Conservation (phyloP, 2,113 vertebrate species). For the Vanacampus margaritifer region DNA sequence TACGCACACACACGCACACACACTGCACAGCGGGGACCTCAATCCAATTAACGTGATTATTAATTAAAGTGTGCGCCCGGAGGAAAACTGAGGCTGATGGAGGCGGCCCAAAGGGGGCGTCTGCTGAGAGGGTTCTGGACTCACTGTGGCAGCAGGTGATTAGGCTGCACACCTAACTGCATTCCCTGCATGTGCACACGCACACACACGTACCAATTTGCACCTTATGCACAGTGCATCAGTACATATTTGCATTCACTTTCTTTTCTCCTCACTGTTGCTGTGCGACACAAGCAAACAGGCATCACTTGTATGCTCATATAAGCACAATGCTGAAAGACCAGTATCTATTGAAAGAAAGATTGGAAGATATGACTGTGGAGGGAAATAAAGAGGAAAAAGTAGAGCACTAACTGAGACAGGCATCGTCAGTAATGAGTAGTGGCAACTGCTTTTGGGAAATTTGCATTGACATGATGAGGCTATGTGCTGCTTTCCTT, state of each 20-base stretch:
- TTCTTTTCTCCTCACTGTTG: constrained; percentile 4
- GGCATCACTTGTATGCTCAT: background rate
- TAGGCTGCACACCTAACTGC: constrained; percentile 36
- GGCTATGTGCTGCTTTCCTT: constrained; percentile 3
- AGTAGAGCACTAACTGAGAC: background rate
- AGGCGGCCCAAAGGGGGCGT: constrained; percentile 54
- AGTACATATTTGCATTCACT: constrained; percentile 2
- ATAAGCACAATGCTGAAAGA: no score
- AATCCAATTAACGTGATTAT: constrained; percentile 74
- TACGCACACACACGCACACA: constrained; percentile 17
- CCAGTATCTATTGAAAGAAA: background rate
- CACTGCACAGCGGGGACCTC: constrained; percentile 52
- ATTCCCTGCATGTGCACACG: constrained; percentile 2
- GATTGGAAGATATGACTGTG: background rate
- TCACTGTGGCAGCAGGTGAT: constrained; percentile 58
- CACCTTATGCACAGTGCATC: constrained; percentile 5
- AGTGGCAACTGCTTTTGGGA: constrained; percentile 16
- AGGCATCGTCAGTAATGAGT: constrained; percentile 8
- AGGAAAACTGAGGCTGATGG: constrained; percentile 53
- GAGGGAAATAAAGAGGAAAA: constrained; percentile 8
- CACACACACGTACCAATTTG: background rate
- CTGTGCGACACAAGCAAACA: constrained; percentile 11
- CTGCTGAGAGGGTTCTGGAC: constrained; percentile 57
- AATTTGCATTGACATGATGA: constrained; percentile 14
- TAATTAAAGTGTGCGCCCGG: constrained; percentile 69